Evolutionary conservation across 1,140 invertebrate genomes (phyloP).

Genomic region (Leptinotarsa texana): DNA sequence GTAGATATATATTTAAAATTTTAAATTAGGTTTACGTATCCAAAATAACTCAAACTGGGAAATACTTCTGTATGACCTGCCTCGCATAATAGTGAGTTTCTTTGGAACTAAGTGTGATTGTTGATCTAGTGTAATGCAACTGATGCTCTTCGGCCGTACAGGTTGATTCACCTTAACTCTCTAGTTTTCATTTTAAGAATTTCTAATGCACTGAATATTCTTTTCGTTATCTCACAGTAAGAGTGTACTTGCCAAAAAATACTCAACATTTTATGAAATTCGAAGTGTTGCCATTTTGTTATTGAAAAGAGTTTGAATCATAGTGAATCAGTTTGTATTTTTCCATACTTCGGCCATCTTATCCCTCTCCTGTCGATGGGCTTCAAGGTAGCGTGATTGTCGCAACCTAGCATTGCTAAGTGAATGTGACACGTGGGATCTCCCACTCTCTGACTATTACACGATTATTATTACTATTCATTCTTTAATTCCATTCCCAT

Average conservation of each 20-base stretch:
- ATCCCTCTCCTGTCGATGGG: slow-evolving; percentile 1
- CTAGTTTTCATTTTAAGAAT: not conserved
- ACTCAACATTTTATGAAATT: no score
- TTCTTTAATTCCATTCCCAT: slow-evolving; percentile 53
- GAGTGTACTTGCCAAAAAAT: not conserved
- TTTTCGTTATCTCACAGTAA: not conserved
- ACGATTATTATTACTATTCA: slow-evolving; percentile 59
- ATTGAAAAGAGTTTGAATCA: not conserved
- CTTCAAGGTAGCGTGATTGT: slow-evolving; percentile 14
- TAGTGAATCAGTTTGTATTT: not conserved
- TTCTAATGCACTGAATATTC: not conserved
- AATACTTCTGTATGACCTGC: slow-evolving; percentile 66
- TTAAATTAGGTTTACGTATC: slow-evolving; percentile 65
- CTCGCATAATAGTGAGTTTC: slow-evolving; percentile 72
- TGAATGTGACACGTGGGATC: slow-evolving; percentile 52
- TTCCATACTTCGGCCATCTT: not conserved
- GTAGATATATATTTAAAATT: slow-evolving; percentile 58
- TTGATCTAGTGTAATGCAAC: slow-evolving; percentile 57
- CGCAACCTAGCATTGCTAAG: slow-evolving; percentile 51
- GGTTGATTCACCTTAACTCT: slow-evolving; percentile 12
- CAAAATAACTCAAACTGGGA: slow-evolving; percentile 72
- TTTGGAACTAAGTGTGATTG: slow-evolving; percentile 73
- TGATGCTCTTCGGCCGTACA: slow-evolving; percentile 32
- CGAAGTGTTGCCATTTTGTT: not conserved
- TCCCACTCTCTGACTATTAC: slow-evolving; percentile 51